phyloP scores from a whole-genome alignment of 2,888 invertebrate genomes.

The Campaea margaritaria region DNA sequence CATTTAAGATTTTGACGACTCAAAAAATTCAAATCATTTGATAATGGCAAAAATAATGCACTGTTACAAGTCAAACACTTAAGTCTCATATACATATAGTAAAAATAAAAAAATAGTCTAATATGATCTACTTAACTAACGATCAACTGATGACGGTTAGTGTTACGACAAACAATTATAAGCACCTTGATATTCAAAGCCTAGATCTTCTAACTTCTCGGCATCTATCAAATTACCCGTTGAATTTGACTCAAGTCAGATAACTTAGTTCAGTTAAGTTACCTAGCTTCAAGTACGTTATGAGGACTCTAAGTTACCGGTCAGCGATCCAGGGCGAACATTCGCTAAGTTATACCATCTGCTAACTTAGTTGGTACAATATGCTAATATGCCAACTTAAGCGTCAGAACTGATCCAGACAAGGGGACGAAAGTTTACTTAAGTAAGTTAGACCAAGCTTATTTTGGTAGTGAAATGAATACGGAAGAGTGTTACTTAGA shows the following conservation, averaged over 20 bases:
- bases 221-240: constrained; percentile 22
- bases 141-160: no score
- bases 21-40: no score
- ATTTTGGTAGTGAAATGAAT: constrained; percentile 19
- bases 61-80: no score
- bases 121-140: no score
- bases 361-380: constrained; percentile 41
- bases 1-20: no score
- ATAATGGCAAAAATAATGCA: no score
- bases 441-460: constrained; percentile 17
- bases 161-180: no score
- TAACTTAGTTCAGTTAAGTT: constrained; percentile 19
- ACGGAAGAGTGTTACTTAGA: constrained; percentile 2
- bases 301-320: constrained; percentile 30
- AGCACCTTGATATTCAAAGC: neutral
- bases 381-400: constrained; percentile 41
- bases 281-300: constrained; percentile 14
- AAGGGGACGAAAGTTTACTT: constrained; percentile 13
- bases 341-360: constrained; percentile 37
- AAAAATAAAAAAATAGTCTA: no score
- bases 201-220: constrained; percentile 12
- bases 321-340: constrained; percentile 39
- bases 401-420: constrained; percentile 27
- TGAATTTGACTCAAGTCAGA: constrained; percentile 17
- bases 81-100: no score